Percentiles rank a stretch among this genome's conserved stretches.
phyloP scores from a whole-genome alignment of 2,888 invertebrate species.

The Labia minor region DNA sequence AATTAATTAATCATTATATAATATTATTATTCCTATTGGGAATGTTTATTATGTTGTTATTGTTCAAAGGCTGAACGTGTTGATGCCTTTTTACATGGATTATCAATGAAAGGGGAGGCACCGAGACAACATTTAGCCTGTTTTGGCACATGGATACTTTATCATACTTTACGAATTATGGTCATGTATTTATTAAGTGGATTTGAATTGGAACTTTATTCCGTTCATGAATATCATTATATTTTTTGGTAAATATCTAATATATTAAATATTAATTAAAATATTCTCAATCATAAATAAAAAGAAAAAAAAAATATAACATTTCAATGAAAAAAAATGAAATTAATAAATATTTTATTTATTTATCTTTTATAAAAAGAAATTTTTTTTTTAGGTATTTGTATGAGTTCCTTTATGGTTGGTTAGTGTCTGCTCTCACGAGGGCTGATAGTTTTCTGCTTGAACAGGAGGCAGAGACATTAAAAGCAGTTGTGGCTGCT shows the following conservation, averaged over 20 bases:
- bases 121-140: constrained; percentile 67
- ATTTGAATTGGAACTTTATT: constrained; percentile 90
- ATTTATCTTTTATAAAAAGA: no score
- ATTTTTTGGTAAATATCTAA: constrained; percentile 76
- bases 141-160: constrained; percentile 90
- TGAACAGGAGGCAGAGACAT: constrained; percentile 54
- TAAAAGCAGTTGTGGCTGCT: constrained; percentile 35
- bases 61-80: constrained; percentile 69
- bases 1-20: constrained; percentile 17
- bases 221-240: constrained; percentile 91
- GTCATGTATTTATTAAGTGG: constrained; percentile 87
- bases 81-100: constrained; percentile 66
- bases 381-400: constrained; percentile 54
- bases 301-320: no score
- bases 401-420: constrained; percentile 88
- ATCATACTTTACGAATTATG: constrained; percentile 87
- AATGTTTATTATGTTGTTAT: constrained; percentile 14
- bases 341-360: constrained; percentile 14
- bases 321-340: no score
- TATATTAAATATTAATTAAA: no score
- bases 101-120: constrained; percentile 55
- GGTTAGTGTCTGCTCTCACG: constrained; percentile 81
- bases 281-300: no score
- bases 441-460: constrained; percentile 76
- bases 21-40: constrained; percentile 20